These are phyloP conservation scores for Euura saliciscinereae DNA, from an alignment of 1,140 invertebrate genomes.

Conservation along the genomic window DNA sequence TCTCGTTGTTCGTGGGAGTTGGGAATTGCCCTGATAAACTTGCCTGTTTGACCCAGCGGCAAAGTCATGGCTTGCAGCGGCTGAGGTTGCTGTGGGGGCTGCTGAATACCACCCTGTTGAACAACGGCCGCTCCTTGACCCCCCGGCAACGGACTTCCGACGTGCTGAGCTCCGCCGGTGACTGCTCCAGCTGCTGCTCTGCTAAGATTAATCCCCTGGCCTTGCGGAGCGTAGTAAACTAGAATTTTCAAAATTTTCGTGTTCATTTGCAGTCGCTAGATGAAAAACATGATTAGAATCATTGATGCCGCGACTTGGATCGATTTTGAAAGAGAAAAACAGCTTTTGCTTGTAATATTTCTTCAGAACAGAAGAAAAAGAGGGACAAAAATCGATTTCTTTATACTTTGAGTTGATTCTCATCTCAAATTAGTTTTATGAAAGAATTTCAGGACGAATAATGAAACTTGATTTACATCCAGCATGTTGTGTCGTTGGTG, in stretches of 20 bases:
- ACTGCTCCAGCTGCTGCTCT: slow-evolving; percentile 44
- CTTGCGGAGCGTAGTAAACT: slow-evolving; percentile 34
- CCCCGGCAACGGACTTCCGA: slow-evolving; percentile 43
- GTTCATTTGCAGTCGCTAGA: too few relatives aligned
- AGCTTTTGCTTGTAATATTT: too few relatives aligned
- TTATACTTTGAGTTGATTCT: too few relatives aligned
- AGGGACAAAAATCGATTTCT: too few relatives aligned
- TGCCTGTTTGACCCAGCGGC: slow-evolving; percentile 43
- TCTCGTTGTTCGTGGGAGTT: too few relatives aligned
- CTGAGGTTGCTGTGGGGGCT: slow-evolving; percentile 45
- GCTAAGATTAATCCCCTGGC: slow-evolving; percentile 39
- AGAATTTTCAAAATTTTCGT: slow-evolving; percentile 18
- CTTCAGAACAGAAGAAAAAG: too few relatives aligned
- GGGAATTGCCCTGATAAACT: slow-evolving; percentile 8
- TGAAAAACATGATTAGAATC: too few relatives aligned
- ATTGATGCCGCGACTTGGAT: too few relatives aligned
- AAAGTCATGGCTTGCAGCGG: slow-evolving; percentile 45
- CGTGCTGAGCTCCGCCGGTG: slow-evolving; percentile 46
- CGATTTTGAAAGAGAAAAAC: too few relatives aligned
- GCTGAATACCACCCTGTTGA: slow-evolving; percentile 49
- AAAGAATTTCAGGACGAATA: not conserved
- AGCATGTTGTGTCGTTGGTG: slow-evolving; percentile 29
- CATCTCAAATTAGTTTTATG: too few relatives aligned
- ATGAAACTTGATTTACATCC: slow-evolving; percentile 40
- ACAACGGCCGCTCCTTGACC: slow-evolving; percentile 48